phyloP scores from a whole-genome alignment of 2,888 invertebrate species.

The Erebia aethiops region DNA sequence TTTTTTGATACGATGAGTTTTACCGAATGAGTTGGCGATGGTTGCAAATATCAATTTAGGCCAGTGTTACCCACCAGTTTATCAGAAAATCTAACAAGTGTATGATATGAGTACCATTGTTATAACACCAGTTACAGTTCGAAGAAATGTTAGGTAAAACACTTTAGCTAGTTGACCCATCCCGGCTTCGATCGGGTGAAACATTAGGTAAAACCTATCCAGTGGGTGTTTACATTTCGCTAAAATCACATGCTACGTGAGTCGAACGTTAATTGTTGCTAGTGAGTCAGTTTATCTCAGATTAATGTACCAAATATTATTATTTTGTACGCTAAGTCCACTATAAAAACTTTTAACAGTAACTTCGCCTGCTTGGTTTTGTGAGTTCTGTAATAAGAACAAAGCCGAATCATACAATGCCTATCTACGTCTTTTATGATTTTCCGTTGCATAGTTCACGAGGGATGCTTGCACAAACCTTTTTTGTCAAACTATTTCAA shows the following conservation, averaged over 20 bases:
- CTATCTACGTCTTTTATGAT: constrained; percentile 1
- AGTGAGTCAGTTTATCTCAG: background rate
- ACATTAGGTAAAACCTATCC: too few species aligned
- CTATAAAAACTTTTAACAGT: background rate
- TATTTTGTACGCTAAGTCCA: background rate
- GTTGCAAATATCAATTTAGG: background rate
- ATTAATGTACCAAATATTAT: background rate
- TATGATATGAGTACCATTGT: background rate
- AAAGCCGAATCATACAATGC: background rate
- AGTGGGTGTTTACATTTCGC: too few species aligned
- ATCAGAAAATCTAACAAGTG: background rate
- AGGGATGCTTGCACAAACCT: background rate
- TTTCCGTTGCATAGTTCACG: background rate
- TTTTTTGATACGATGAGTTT: background rate
- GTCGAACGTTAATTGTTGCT: too few species aligned
- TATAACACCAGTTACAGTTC: background rate
- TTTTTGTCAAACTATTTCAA: background rate
- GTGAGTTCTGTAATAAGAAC: constrained; percentile 3
- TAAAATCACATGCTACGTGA: too few species aligned
- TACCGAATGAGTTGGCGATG: background rate
- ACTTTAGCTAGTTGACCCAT: too few species aligned
- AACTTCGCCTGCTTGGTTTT: constrained; percentile 1
- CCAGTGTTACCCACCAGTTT: background rate
- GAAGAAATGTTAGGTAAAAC: too few species aligned
- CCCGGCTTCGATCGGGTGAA: too few species aligned